These are phyloP conservation scores for Liparis tanakae DNA, from an alignment of 2,797 vertebrate genomes.

Conservation along the genomic window DNA sequence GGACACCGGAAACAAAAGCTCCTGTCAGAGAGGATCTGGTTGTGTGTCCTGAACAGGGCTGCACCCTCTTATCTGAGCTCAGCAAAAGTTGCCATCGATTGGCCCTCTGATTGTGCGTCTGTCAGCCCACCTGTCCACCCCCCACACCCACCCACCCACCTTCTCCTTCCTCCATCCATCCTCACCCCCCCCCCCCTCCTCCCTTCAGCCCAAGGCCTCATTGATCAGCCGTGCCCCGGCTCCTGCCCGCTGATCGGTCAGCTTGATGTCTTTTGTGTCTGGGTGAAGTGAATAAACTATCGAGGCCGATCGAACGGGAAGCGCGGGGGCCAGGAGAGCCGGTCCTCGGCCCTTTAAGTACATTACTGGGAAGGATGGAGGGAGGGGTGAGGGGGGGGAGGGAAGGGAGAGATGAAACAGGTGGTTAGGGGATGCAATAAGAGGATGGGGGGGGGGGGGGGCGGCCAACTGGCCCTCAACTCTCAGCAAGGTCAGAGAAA, in stretches of 20 bases:
- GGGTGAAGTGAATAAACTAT: conserved; percentile 79
- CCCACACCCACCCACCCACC: conserved; percentile 25
- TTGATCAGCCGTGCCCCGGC: conserved; percentile 68
- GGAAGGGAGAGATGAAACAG: conserved; percentile 22
- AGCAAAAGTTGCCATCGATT: conserved; percentile 78
- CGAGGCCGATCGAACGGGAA: conserved; percentile 67
- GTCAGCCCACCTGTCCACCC: conserved; percentile 64
- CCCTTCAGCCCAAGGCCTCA: conserved; percentile 65
- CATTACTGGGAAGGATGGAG: conserved; percentile 14
- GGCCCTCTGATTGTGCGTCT: conserved; percentile 70
- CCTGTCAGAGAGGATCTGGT: conserved; percentile 61
- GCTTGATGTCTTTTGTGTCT: conserved; percentile 75
- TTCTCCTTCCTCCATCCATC: conserved; percentile 22
- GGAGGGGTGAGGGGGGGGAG: conserved; percentile 3
- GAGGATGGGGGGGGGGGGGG: conserved; percentile 1
- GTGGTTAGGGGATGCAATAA: conserved; percentile 1
- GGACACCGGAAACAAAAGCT: conserved; percentile 67
- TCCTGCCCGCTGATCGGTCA: conserved; percentile 73
- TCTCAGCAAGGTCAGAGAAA: conserved; percentile 44
- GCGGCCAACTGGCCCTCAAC: not conserved
- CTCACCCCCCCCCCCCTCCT: not conserved
- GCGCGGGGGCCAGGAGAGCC: conserved; percentile 41
- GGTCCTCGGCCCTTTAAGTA: conserved; percentile 34
- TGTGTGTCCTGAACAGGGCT: conserved; percentile 59
- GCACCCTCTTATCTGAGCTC: conserved; percentile 75